Conservation (phyloP, 2,113 vertebrate genomes). For the Otus sunia region DNA sequence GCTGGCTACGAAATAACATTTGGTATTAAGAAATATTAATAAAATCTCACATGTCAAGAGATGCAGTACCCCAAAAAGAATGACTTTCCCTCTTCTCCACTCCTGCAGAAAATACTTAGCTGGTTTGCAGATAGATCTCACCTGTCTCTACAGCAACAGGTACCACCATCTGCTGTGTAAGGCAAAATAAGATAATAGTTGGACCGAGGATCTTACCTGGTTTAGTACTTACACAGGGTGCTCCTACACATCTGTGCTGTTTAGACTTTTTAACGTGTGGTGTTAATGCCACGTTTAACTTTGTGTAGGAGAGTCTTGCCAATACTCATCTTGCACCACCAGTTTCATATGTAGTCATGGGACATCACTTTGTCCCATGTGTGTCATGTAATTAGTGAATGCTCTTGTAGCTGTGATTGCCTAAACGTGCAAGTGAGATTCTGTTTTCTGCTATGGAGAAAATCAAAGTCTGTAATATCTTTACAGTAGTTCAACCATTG, state of each 20-base stretch:
- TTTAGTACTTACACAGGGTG: background rate
- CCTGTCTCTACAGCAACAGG: background rate
- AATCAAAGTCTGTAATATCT: conserved; percentile 4
- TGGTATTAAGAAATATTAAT: background rate
- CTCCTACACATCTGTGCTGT: background rate
- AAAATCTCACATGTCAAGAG: background rate
- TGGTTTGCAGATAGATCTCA: background rate
- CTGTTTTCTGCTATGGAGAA: background rate
- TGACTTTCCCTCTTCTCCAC: accelerated
- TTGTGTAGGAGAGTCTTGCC: background rate
- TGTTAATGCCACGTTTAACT: background rate
- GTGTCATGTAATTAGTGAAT: background rate
- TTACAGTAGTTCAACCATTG: background rate
- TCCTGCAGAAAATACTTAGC: background rate
- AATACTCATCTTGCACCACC: background rate
- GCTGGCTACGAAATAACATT: background rate
- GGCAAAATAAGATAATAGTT: background rate
- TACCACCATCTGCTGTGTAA: background rate
- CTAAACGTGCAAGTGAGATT: background rate
- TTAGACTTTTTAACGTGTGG: accelerated
- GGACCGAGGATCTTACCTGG: background rate
- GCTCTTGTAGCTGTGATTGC: background rate
- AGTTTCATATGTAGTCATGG: background rate
- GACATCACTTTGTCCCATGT: background rate
- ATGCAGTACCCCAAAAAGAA: background rate